Percentiles rank a stretch among this genome's conserved stretches.
Evolutionary conservation across 2,888 invertebrate genomes (phyloP).

Genomic region (Geotrupes spiniger): DNA sequence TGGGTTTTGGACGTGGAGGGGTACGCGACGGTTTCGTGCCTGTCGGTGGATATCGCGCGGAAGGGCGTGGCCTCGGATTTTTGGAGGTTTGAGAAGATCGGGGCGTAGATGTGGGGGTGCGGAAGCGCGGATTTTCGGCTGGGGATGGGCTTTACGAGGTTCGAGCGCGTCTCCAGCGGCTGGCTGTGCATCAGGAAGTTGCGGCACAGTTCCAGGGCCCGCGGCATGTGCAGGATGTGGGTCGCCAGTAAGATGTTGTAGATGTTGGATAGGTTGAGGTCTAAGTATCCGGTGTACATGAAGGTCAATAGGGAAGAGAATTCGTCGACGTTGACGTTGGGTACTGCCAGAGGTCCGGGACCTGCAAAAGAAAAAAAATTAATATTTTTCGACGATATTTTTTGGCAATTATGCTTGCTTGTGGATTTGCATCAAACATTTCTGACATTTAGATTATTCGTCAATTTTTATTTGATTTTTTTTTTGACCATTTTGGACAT

Average conservation of each 20-base stretch:
- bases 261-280: slow-evolving; percentile 67
- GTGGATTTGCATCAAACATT: too few relatives aligned
- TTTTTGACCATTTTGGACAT: too few relatives aligned
- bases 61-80: slow-evolving; percentile 47
- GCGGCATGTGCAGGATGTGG: slow-evolving; percentile 71
- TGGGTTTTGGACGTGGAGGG: slow-evolving; percentile 18
- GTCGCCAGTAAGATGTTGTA: slow-evolving; percentile 70
- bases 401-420: too few relatives aligned
- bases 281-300: slow-evolving; percentile 73
- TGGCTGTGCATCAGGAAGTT: slow-evolving; percentile 60
- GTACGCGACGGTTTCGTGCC: slow-evolving; percentile 6
- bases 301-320: slow-evolving; percentile 69
- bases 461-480: too few relatives aligned
- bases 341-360: slow-evolving; percentile 50
- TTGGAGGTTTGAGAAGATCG: slow-evolving; percentile 34
- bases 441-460: too few relatives aligned
- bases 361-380: too few relatives aligned
- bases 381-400: too few relatives aligned
- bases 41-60: slow-evolving; percentile 26
- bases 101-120: slow-evolving; percentile 37
- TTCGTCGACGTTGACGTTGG: slow-evolving; percentile 59
- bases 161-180: slow-evolving; percentile 30
- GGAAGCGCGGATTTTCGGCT: slow-evolving; percentile 47
- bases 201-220: slow-evolving; percentile 67
- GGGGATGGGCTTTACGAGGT: slow-evolving; percentile 56